Base-by-base conservation (phyloP, 1,140 invertebrate genomes). In the Neodiprion virginianus region DNA sequence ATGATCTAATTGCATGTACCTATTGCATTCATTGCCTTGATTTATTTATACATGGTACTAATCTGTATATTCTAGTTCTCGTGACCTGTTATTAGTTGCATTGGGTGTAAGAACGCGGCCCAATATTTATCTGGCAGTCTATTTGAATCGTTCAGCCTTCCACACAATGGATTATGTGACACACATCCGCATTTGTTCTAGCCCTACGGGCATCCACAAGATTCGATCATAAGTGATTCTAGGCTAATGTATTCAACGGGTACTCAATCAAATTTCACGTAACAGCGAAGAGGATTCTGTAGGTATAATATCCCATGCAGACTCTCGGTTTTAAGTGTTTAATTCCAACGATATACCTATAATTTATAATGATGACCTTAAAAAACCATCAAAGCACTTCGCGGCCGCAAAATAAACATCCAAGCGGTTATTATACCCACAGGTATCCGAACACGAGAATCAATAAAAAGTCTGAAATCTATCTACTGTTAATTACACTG, bases 201-300 rank as follows among this genome's bases (percentile, higher is more conserved):
- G 67, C 12, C 67, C 67, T 65, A 7, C 10, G 11, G 67, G 21
- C 11, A 21, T 69, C 11, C 67, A 7, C n/a, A 23, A 69, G 21
- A 14, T 40, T 40, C 28, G 28, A 23, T 11, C 67, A 21, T 7
- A 69, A 69, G 5, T 69, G 4, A 69, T 47, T 21, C 67, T 11
- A 21, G 67, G 67, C 67, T 69, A 23, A 69, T 69, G n/a, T 69
- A 23, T 21, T 69, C 67, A 69, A 69, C 67, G 14, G 40, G 21
- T 21, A 69, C 67, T 69, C 67, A 23, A 69, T 69, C 67, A 69
- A 69, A 69, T 21, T 69, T 21, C 23, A 14, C 7, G 67, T 69
- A 21, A 61, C 53, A 61, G 53, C 11, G 8, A 61, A 61, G 53
- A 61, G 53, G 53, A 12, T 61, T 17, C 53, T 61, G 8, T 61